Evolutionary conservation across 2,797 vertebrate genomes (phyloP), one percentile per base, ranked within the genome.

Genomic region (Discoglossus pictus): DNA sequence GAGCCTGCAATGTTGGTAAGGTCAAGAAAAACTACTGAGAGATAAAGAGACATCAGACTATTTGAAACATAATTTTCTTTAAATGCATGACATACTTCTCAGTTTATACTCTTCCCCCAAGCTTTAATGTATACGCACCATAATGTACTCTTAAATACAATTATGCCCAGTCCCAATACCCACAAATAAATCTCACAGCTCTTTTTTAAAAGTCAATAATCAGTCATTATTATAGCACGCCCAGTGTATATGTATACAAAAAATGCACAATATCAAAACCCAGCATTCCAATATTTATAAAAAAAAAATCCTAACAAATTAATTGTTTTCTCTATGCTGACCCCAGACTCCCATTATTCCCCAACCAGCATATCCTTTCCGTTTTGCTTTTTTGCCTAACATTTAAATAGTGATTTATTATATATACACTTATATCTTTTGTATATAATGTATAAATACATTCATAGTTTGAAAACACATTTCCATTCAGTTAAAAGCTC

Each of bases 231-330:
- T 55, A 9, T 1, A n/a, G 18, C 21, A 31, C 10, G 6, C 34
- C 18, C 39, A 4, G 0, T 0, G 2, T 24, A 24, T 2, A 55
- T 15, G 36, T 0, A 2, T 76, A 74, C 8, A 74, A 84, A 84
- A 81, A 68, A 55, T 50, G 50, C 47, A 27, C 65, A 2, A 15
- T 76, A 82, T 76, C 73, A 80, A 84, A 80, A 78, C 44, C 58
- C 65, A 68, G 52, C 68, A 64, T 63, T 66, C 46, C 42, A 44
- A 25, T 43, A 24, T 68, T 68, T 42, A 76, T 79, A 75, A 77
- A 27, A 16, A 52, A 59, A 46, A 44, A 53, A 13, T 1, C 2
- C 20, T 21, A n/a, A 0, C 27, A 31, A 4, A 31, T 31, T 8
- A 31, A 8, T 31, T 8, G 4, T 31, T 31, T 8, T 8, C 27